phyloP scores from a whole-genome alignment of 2,113 vertebrate species.

The Sprattus sprattus region DNA sequence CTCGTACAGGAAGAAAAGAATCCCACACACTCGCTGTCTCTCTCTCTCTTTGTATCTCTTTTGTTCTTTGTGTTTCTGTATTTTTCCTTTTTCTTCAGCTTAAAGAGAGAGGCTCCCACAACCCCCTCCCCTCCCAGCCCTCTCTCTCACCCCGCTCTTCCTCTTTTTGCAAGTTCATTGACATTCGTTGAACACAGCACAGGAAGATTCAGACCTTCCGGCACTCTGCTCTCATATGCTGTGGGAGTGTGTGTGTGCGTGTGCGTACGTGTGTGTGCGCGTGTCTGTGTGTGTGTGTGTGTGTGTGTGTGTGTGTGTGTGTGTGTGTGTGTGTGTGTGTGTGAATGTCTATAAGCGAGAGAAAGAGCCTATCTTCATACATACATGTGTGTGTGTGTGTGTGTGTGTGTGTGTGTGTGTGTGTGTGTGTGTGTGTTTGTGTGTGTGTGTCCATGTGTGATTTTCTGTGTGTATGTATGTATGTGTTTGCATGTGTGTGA shows the following conservation, averaged over 20 bases:
- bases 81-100: background rate
- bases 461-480: background rate
- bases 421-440: background rate
- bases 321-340: slow-evolving; percentile 25
- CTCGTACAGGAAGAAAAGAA: background rate
- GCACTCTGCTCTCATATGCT: slow-evolving; percentile 37
- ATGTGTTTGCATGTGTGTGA: background rate
- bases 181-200: slow-evolving; percentile 52
- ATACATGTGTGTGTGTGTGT: background rate
- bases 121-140: background rate
- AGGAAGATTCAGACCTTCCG: slow-evolving; percentile 46
- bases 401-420: slow-evolving; percentile 3
- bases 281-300: background rate
- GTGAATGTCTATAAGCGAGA: background rate
- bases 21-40: background rate
- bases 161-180: slow-evolving; percentile 51
- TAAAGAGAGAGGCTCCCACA: background rate
- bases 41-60: background rate
- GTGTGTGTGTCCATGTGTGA: too few species aligned
- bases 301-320: slow-evolving; percentile 16
- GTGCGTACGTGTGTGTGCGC: background rate
- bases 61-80: slow-evolving; percentile 4
- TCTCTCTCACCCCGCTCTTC: background rate
- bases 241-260: slow-evolving; percentile 32
- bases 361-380: background rate